Conservation (phyloP, 2,113 vertebrate genomes). For the Vulpes lagopus region DNA sequence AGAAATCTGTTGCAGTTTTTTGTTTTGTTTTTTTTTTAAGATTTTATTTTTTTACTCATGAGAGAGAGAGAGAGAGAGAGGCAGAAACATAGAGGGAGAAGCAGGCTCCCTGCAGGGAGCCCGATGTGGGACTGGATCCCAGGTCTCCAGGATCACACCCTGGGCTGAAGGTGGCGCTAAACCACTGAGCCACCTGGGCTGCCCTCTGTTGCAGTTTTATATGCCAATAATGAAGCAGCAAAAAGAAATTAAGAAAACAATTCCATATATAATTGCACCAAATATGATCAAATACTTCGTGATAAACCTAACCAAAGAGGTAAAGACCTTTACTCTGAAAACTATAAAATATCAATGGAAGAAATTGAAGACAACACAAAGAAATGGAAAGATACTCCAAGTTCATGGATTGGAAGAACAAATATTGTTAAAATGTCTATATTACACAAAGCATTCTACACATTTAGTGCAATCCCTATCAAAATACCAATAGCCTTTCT, state of each 20-base stretch:
- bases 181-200: too few relatives aligned
- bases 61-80: too few relatives aligned
- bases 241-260: neutral
- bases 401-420: neutral
- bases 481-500: neutral
- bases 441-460: neutral
- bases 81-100: too few relatives aligned
- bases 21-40: too few relatives aligned
- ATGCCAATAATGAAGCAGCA: neutral
- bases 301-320: neutral
- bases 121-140: too few relatives aligned
- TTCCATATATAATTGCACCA: neutral
- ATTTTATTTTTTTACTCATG: too few relatives aligned
- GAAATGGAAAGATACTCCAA: neutral
- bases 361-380: neutral
- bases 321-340: neutral
- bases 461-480: neutral
- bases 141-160: too few relatives aligned
- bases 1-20: neutral
- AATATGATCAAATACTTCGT: neutral
- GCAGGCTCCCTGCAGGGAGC: too few relatives aligned
- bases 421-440: neutral
- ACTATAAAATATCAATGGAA: neutral
- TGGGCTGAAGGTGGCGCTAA: too few relatives aligned
- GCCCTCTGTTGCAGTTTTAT: neutral